A percentile compares a stretch with the other conserved stretches of the same genome.
Conservation (phyloP, 92 coral and sea anemone genomes). For the Scolanthus callimorphus region DNA sequence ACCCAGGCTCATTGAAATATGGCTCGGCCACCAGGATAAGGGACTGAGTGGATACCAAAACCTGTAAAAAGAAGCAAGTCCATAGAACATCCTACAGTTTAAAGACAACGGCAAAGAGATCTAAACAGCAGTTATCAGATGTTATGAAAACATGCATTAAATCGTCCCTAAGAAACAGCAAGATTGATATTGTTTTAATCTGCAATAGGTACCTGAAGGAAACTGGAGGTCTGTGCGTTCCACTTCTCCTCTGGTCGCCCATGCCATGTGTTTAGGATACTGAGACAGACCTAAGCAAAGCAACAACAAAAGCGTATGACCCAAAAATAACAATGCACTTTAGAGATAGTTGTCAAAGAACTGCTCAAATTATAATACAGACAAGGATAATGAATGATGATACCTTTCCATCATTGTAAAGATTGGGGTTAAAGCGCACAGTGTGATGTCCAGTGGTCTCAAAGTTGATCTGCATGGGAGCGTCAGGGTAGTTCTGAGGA, state of each 20-base stretch:
- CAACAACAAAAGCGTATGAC: no score
- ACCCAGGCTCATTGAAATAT: constrained; percentile 98
- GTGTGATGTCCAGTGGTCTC: constrained; percentile 99
- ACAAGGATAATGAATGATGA: no score
- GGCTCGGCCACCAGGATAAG: constrained; percentile 97
- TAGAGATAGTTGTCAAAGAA: no score
- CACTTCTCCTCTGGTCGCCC: constrained; percentile 99
- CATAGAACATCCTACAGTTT: no score
- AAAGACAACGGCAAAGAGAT: no score
- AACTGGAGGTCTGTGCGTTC: constrained; percentile 99
- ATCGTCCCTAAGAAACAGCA: no score
- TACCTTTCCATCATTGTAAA: constrained; percentile 99
- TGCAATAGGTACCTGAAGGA: constrained; percentile 91
- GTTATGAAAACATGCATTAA: no score
- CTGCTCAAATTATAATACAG: no score
- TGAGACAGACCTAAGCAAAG: constrained; percentile 73
- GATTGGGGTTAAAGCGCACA: constrained; percentile 94
- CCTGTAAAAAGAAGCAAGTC: constrained; percentile 60
- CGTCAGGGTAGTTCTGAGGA: constrained; percentile 94
- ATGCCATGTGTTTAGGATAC: constrained; percentile 98
- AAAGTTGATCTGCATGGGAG: constrained; percentile 96
- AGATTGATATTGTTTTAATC: no score
- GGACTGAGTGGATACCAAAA: constrained; percentile 93
- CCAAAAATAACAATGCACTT: no score
- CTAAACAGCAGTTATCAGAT: no score